Evolutionary conservation across 2,888 invertebrate species (phyloP).

Genomic region (Noctua fimbriata): DNA sequence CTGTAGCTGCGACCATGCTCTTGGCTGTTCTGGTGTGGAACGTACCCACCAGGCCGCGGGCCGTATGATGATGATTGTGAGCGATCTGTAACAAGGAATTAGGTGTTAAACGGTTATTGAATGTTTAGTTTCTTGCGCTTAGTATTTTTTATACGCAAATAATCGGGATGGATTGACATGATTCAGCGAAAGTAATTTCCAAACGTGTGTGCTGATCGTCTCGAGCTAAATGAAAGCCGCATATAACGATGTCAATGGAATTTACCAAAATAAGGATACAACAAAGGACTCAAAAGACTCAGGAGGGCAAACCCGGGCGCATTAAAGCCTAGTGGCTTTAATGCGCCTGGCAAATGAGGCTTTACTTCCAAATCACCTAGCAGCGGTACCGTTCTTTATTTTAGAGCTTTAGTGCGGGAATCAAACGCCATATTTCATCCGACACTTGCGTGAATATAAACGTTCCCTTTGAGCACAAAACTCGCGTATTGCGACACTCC

Average conservation of each 20-base stretch:
- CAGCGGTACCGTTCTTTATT: slow-evolving; percentile 39
- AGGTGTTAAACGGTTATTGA: not conserved
- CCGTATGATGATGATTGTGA: slow-evolving; percentile 82
- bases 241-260: not conserved
- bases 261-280: not conserved
- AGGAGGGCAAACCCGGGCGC: too few relatives aligned
- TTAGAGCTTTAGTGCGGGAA: slow-evolving; percentile 46
- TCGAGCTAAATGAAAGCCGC: not conserved
- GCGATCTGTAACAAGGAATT: slow-evolving; percentile 82
- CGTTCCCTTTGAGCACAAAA: slow-evolving; percentile 64
- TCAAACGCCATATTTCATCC: slow-evolving; percentile 61
- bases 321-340: too few relatives aligned
- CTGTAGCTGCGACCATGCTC: slow-evolving; percentile 54
- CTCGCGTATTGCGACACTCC: slow-evolving; percentile 76
- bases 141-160: not conserved
- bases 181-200: not conserved
- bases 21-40: slow-evolving; percentile 65
- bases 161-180: not conserved
- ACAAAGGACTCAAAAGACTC: too few relatives aligned
- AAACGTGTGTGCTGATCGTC: not conserved
- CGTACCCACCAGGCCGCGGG: slow-evolving; percentile 83
- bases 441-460: slow-evolving; percentile 68
- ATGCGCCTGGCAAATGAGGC: not conserved
- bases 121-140: not conserved
- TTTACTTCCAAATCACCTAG: slow-evolving; percentile 8